Conservation (phyloP, 2,113 vertebrate species). For the Delphinus delphis region DNA sequence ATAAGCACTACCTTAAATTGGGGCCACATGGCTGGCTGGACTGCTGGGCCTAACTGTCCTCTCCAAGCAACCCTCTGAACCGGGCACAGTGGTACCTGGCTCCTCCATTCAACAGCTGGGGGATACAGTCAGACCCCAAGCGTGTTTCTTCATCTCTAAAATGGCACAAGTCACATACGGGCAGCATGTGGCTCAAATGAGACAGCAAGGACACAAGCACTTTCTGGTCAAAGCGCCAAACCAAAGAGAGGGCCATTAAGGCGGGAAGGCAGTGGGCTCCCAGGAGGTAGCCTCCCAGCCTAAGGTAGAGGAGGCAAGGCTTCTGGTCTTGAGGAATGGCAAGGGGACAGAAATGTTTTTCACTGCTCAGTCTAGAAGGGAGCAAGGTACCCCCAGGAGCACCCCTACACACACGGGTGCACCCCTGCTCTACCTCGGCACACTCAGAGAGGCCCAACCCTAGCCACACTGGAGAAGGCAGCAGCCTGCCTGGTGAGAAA, state of each 20-base stretch:
- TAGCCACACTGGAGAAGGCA: background rate
- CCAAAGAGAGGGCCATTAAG: background rate
- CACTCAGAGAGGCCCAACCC: background rate
- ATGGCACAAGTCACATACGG: background rate
- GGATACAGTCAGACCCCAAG: background rate
- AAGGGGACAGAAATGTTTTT: background rate
- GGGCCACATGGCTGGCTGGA: too few relatives aligned
- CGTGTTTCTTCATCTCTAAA: background rate
- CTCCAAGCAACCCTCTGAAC: background rate
- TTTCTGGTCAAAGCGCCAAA: background rate
- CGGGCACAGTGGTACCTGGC: background rate
- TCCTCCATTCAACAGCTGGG: background rate
- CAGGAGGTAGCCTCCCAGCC: background rate
- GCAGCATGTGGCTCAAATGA: background rate
- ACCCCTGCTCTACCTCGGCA: background rate
- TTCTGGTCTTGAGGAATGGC: background rate
- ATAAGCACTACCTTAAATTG: background rate
- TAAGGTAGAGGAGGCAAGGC: background rate
- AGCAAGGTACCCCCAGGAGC: background rate
- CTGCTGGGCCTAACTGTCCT: background rate
- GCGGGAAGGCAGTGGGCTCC: background rate
- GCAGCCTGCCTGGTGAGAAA: background rate
- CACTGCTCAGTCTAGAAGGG: background rate
- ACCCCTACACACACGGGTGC: background rate
- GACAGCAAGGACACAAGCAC: background rate